Base-by-base conservation (phyloP, 2,797 vertebrate species). In the Pangasius mekongensis region DNA sequence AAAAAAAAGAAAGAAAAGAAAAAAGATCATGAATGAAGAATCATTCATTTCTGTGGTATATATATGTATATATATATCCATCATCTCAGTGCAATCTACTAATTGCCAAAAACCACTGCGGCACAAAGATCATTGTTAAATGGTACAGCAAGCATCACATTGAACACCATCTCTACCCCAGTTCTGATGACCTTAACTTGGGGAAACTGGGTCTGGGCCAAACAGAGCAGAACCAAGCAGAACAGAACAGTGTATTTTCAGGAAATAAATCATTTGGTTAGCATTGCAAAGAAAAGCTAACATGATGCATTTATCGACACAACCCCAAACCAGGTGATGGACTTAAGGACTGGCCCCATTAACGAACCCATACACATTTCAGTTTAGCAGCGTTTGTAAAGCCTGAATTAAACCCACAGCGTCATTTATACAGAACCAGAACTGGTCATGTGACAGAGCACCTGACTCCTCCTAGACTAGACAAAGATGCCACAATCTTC, bases 1-100 rank as follows among this genome's bases (percentile, higher is more conserved):
- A 90, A 83, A 43, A 78, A 91, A 89, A 90, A 39, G 4, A 39
- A 39, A 39, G 36, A 39, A 39, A 39, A 1, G 92, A 64, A 91
- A 54, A 33, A 30, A 52, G 5, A 5, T 18, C 1, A 56, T 18
- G 30, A 80, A 22, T 30, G n/a, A 56, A 43, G 3, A 47, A 49
- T 33, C 0, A 2, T 30, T 62, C 0, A 27, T 82, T 83, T 30
- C 8, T 30, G 7, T 10, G 8, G 27, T 8, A 49, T 11, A 14
- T 54, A 14, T 54, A 54, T 52, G 49, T 49, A 52, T 54, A 8
- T 52, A 8, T 43, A 43, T 43, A 43, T 83, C 7, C 6, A 83
- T 64, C 30, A 80, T 24, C 8, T 24, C 9, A 77, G 9, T 27
- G 22, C 11, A 13, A 24, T 74, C 18, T 74, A 27, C 27, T 18